phyloP scores from a whole-genome alignment of 2,113 vertebrate genomes.

The Megaceryle torquata region DNA sequence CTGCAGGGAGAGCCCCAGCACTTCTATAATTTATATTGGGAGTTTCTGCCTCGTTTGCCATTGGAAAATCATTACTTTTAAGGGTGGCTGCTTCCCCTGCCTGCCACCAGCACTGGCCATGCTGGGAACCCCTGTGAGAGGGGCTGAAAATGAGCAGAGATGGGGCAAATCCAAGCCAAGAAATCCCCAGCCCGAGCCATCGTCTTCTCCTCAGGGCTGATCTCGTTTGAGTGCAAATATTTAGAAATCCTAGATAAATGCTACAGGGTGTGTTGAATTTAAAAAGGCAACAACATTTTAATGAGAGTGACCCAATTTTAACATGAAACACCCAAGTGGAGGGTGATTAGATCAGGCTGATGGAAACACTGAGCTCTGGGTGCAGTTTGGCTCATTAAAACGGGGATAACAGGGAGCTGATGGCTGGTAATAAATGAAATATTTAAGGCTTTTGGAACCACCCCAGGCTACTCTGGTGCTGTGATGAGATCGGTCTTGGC shows the following conservation, averaged over 20 bases:
- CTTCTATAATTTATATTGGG: neutral
- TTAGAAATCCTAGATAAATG: neutral
- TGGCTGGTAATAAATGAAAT: neutral
- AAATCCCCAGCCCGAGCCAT: accelerated
- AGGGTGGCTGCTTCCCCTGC: neutral
- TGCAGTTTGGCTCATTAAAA: neutral
- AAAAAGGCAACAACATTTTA: neutral
- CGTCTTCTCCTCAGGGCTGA: neutral
- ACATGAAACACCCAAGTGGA: neutral
- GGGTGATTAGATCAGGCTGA: neutral
- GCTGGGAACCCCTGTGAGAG: accelerated
- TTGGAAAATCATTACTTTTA: neutral
- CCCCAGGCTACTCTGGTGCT: neutral
- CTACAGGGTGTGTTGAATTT: neutral
- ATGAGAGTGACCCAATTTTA: neutral
- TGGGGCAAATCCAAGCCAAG: neutral
- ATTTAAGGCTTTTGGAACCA: neutral
- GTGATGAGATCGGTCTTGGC: neutral
- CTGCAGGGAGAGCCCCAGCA: neutral
- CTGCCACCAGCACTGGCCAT: accelerated
- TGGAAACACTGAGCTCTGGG: neutral
- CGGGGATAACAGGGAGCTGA: neutral
- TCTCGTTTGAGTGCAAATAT: neutral
- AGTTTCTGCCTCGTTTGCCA: neutral
- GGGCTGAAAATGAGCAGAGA: neutral